These are phyloP conservation scores for Euplexia lucipara DNA, from an alignment of 2,888 invertebrate genomes.

Conservation along the genomic window DNA sequence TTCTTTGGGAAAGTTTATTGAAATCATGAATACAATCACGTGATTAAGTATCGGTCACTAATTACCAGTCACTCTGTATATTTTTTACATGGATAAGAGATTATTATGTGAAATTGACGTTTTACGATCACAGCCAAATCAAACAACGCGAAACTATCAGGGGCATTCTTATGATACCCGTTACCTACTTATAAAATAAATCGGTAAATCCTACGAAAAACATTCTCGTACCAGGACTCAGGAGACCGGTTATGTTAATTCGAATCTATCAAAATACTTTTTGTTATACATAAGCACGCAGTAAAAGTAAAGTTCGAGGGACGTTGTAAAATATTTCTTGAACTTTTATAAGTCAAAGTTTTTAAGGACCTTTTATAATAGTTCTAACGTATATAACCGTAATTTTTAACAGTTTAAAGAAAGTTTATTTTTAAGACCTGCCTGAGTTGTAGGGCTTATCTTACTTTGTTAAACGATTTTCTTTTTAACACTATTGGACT, in stretches of 20 bases:
- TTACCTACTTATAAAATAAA: background rate
- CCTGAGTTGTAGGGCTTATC: background rate
- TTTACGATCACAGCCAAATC: no score
- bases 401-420: background rate
- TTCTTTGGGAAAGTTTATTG: no score
- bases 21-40: no score
- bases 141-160: no score
- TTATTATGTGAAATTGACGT: no score
- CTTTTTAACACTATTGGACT: background rate
- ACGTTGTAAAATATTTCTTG: slow-evolving; percentile 24
- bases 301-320: slow-evolving; percentile 29
- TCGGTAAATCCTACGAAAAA: background rate
- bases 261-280: slow-evolving; percentile 32
- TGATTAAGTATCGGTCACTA: no score
- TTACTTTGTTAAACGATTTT: slow-evolving; percentile 6
- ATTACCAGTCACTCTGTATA: no score
- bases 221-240: background rate
- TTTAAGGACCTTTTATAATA: slow-evolving; percentile 29
- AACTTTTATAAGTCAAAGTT: slow-evolving; percentile 28
- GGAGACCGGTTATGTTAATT: slow-evolving; percentile 40
- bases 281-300: slow-evolving; percentile 16
- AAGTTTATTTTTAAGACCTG: background rate
- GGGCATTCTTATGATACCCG: background rate
- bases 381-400: slow-evolving; percentile 38
- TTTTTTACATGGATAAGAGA: no score